Evolutionary conservation across 2,113 vertebrate species (phyloP).

Genomic region (Etia nguti): DNA sequence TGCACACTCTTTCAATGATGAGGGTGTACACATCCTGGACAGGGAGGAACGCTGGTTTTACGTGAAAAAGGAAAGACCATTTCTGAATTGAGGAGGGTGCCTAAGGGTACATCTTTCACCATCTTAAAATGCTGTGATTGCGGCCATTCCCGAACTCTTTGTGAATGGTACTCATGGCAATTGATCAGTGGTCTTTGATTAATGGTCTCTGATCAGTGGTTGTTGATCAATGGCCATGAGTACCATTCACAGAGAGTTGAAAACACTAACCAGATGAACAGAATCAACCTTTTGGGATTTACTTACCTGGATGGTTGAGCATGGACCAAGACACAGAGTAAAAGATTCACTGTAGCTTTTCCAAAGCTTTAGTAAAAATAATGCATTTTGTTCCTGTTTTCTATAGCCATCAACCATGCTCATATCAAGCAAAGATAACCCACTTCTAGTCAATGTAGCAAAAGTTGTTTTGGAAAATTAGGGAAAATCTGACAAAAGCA

Average conservation of each 20-base stretch:
- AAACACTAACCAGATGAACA: neutral
- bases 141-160: neutral
- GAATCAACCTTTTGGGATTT: neutral
- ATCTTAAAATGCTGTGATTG: neutral
- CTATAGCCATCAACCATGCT: neutral
- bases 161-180: neutral
- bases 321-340: neutral
- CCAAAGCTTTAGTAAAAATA: neutral
- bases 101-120: neutral
- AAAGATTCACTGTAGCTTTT: neutral
- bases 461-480: neutral
- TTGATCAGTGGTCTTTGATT: neutral
- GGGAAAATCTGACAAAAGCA: neutral
- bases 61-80: neutral
- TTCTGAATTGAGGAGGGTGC: neutral
- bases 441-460: neutral
- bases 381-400: neutral
- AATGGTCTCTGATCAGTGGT: neutral
- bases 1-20: neutral
- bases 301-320: neutral
- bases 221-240: neutral
- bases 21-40: neutral
- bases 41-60: neutral
- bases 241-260: neutral
- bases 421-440: neutral